Percentiles rank a stretch among this genome's conserved stretches.
These are phyloP conservation scores for Idaea aversata DNA, from an alignment of 2,888 invertebrate species.

Conservation along the genomic window DNA sequence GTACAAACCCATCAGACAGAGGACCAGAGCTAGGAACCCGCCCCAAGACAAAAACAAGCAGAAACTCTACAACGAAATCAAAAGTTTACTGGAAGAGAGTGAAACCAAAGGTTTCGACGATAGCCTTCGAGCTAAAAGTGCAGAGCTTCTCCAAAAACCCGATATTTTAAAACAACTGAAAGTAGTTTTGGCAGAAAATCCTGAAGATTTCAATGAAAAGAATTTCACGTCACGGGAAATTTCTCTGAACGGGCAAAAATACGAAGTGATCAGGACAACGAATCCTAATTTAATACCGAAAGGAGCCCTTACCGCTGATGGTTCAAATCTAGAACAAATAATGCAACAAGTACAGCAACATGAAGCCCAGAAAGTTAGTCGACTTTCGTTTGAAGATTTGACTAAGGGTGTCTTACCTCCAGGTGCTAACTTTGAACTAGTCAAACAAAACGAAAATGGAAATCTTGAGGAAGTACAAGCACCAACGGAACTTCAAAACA, in stretches of 20 bases:
- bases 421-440: constrained; percentile 88
- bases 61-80: constrained; percentile 81
- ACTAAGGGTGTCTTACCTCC: constrained; percentile 90
- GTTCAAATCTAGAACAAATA: constrained; percentile 63
- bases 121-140: constrained; percentile 71
- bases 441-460: constrained; percentile 87
- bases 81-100: constrained; percentile 76
- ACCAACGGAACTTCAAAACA: constrained; percentile 80
- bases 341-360: constrained; percentile 60
- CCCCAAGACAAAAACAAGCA: constrained; percentile 78
- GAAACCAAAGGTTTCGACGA: constrained; percentile 80
- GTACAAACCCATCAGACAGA: constrained; percentile 53
- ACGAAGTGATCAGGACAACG: constrained; percentile 85
- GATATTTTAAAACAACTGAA: constrained; percentile 87
- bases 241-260: constrained; percentile 87
- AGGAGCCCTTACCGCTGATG: constrained; percentile 76
- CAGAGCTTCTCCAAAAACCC: constrained; percentile 83
- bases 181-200: constrained; percentile 85
- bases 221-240: constrained; percentile 88
- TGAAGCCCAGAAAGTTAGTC: constrained; percentile 79
- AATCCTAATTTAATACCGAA: constrained; percentile 85
- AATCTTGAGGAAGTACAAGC: constrained; percentile 85
- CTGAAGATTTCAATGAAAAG: constrained; percentile 82
- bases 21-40: constrained; percentile 61
- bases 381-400: constrained; percentile 86